phyloP scores from a whole-genome alignment of 2,113 vertebrate species.

The Hystrix brachyura region DNA sequence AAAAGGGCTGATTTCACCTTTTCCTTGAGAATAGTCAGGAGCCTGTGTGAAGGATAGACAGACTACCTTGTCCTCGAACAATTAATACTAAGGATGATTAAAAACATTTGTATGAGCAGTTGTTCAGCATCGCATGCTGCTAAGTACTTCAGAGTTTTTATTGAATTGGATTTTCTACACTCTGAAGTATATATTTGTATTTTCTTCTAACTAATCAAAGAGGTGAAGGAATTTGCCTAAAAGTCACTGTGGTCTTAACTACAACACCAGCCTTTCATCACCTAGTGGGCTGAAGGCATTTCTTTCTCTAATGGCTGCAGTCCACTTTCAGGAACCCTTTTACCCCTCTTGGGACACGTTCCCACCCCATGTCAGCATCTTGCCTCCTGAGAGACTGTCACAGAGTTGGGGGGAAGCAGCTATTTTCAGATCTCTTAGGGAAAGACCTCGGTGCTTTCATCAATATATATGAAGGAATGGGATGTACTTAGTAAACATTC shows the following conservation, averaged over 20 bases:
- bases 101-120: neutral
- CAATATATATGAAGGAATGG: neutral
- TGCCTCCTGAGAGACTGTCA: slow-evolving; percentile 13
- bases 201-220: neutral
- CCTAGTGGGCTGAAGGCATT: neutral
- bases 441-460: neutral
- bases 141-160: neutral
- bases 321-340: neutral
- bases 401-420: neutral
- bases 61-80: neutral
- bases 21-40: neutral
- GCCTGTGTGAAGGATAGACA: neutral
- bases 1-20: neutral
- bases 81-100: neutral
- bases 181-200: slow-evolving; percentile 11
- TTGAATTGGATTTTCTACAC: neutral
- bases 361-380: neutral
- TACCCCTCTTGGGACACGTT: neutral
- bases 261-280: neutral
- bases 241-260: neutral
- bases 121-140: neutral
- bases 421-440: slow-evolving; percentile 38
- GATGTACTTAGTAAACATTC: slow-evolving; percentile 35
- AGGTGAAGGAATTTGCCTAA: neutral
- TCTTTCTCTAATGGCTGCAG: neutral